phyloP scores from a whole-genome alignment of 2,797 vertebrate species.

The Sciaenops ocellatus region DNA sequence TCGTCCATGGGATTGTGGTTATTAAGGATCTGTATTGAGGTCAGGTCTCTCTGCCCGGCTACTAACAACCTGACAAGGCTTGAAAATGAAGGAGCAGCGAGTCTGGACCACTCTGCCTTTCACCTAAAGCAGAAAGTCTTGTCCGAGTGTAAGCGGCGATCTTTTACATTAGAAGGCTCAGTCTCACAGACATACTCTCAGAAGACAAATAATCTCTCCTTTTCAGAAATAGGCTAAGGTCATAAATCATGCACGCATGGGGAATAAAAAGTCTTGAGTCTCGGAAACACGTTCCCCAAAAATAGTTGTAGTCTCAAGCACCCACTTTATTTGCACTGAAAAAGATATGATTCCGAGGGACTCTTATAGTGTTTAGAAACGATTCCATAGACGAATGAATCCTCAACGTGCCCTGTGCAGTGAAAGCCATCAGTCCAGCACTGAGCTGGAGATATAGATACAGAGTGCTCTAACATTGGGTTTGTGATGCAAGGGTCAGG shows the following conservation, averaged over 20 bases:
- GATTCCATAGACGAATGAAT: conserved; percentile 48
- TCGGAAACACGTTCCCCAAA: conserved; percentile 64
- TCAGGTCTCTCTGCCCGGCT: conserved; percentile 73
- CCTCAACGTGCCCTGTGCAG: conserved; percentile 26
- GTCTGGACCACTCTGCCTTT: conserved; percentile 47
- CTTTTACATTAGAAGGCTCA: conserved; percentile 48
- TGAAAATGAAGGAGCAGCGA: conserved; percentile 54
- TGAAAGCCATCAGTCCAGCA: conserved; percentile 49
- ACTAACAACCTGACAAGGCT: conserved; percentile 52
- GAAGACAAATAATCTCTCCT: conserved; percentile 79
- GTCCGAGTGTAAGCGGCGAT: conserved; percentile 35
- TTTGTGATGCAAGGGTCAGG: conserved; percentile 46
- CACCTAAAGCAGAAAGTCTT: conserved; percentile 57
- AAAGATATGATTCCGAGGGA: conserved; percentile 63
- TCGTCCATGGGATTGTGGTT: conserved; percentile 77
- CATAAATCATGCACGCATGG: conserved; percentile 76
- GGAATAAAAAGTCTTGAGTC: conserved; percentile 65
- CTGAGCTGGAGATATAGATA: conserved; percentile 27
- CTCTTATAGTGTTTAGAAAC: conserved; percentile 67
- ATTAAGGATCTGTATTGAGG: conserved; percentile 84
- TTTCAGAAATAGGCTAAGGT: conserved; percentile 80
- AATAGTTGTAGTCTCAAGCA: conserved; percentile 71
- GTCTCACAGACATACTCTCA: conserved; percentile 57
- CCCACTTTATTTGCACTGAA: conserved; percentile 61
- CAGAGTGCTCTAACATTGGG: conserved; percentile 31